Conservation (phyloP, 2,888 invertebrate genomes). For the Pterostichus niger region DNA sequence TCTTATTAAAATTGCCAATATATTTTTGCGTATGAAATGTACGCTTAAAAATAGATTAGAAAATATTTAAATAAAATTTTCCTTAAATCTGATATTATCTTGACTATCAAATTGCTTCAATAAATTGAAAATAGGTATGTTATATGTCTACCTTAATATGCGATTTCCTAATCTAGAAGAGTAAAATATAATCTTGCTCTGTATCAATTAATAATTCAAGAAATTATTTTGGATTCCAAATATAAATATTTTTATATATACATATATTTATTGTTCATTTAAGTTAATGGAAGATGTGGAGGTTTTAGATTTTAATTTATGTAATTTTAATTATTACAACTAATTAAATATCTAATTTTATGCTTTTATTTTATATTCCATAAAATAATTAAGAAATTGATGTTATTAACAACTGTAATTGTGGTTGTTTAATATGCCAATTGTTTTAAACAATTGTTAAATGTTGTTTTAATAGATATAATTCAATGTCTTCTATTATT, state of each 20-base stretch:
- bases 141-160: conserved; percentile 25
- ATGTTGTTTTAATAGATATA: conserved; percentile 11
- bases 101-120: neutral
- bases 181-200: neutral
- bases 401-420: neutral
- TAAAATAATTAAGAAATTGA: neutral
- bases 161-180: conserved; percentile 4
- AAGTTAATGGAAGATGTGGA: neutral
- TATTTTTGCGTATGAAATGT: conserved; percentile 32
- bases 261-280: conserved; percentile 30
- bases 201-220: neutral
- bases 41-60: conserved; percentile 20
- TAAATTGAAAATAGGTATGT: neutral
- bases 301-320: neutral
- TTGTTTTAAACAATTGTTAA: conserved; percentile 2
- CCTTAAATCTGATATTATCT: conserved; percentile 1
- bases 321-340: neutral
- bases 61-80: neutral
- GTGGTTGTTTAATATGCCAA: neutral
- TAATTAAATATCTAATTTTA: neutral
- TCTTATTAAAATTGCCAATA: conserved; percentile 33
- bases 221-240: conserved; percentile 40
- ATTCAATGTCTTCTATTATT: conserved; percentile 21
- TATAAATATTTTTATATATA: conserved; percentile 33
- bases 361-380: conserved; percentile 32